Evolutionary conservation across 2,888 invertebrate species (phyloP), one percentile per base, ranked within the genome.

Genomic region (Diarsia mendica): DNA sequence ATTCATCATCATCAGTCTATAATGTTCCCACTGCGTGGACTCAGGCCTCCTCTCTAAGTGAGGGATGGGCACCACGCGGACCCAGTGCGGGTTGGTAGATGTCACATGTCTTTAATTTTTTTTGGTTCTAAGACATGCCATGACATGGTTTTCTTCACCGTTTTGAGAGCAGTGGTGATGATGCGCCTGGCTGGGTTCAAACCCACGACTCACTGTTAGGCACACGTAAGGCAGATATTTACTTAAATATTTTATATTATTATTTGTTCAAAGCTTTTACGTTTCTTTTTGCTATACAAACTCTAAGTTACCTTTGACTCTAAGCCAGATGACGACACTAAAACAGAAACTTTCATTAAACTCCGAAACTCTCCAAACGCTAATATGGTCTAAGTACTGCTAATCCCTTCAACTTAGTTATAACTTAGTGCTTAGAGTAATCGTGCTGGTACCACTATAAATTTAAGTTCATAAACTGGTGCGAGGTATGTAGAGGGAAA

Each of bases 341-440:
- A 51, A 65, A 15, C 9, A 44, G 3, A 53, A 53, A 72, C n/a
- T 61, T 44, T 5, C 2, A 60, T 53, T 53, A 39, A 64, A 48
- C 53, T 53, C 23, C 10, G 13, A 33, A 65, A 66, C 78, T 58
- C 46, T 64, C 39, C 18, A 6, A 53, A 51, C n/a, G 18, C 13
- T 69, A 72, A 51, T 58, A 65, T 51, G 46, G 13, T 70, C 49
- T 70, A 48, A 65, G 70, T 53, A 48, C 64, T 55, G 53, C 51
- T 70, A 78, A 78, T 78, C 72, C 48, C 58, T 72, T 67, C 6
- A 73, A 67, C 67, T 73, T 79, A n/a, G 39, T 58, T 20, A 48
- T 28, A 39, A 58, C 39, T 23, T 28, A 64, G 55, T 65, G n/a
- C 28, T 58, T 18, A 49, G 65, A 79, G 49, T 68, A 13, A 28